phyloP scores from a whole-genome alignment of 1,140 invertebrate genomes.

The Eumaeus atala region DNA sequence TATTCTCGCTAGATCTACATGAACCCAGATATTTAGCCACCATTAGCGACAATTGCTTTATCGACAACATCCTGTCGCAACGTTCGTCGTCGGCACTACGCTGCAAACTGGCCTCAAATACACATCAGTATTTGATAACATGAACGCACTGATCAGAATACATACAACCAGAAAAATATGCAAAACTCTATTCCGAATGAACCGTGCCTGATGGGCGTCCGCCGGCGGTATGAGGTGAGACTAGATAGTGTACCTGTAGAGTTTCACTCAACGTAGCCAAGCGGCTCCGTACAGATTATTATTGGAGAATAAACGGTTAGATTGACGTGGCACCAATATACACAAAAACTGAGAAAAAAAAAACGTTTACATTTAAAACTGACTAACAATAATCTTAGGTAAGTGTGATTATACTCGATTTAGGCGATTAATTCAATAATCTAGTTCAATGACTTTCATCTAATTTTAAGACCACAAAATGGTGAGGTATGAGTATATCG shows the following conservation, averaged over 20 bases:
- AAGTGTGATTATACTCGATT: too few relatives aligned
- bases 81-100: conserved; percentile 53
- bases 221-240: conserved; percentile 43
- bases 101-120: conserved; percentile 55
- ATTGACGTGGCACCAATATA: not conserved
- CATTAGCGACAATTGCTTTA: conserved; percentile 63
- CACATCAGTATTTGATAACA: conserved; percentile 61
- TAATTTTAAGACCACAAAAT: too few relatives aligned
- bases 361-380: too few relatives aligned
- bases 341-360: too few relatives aligned
- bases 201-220: conserved; percentile 45
- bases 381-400: too few relatives aligned
- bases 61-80: conserved; percentile 66
- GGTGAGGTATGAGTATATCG: too few relatives aligned
- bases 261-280: conserved; percentile 47
- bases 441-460: too few relatives aligned
- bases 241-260: conserved; percentile 34
- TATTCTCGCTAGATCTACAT: conserved; percentile 28
- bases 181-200: conserved; percentile 50
- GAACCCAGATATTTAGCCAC: conserved; percentile 58
- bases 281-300: conserved; percentile 7
- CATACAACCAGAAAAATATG: conserved; percentile 48
- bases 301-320: not conserved
- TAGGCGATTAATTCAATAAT: too few relatives aligned
- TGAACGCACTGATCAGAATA: conserved; percentile 38